Conservation (phyloP, 2,797 vertebrate species). For the Lemur catta region DNA sequence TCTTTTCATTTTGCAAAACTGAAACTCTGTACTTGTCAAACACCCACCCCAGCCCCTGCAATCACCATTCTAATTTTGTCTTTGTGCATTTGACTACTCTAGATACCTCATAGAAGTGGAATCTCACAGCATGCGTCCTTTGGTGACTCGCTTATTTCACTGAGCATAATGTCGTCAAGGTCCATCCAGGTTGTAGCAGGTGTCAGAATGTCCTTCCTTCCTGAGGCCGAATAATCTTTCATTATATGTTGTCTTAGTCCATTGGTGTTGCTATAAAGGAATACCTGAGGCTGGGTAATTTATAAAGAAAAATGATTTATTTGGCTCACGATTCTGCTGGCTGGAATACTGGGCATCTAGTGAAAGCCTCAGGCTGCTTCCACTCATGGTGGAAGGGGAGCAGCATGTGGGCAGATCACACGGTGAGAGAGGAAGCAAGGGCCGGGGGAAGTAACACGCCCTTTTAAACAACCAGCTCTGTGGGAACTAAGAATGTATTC, state of each 20-base stretch:
- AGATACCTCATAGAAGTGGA: not conserved
- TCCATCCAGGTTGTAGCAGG: not conserved
- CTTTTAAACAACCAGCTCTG: not conserved
- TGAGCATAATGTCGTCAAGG: not conserved
- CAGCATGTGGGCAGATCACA: not conserved
- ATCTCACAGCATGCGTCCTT: not conserved
- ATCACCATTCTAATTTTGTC: not conserved
- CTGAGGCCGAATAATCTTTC: not conserved
- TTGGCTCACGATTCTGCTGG: not conserved
- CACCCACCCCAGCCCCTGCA: not conserved
- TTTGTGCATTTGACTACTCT: not conserved
- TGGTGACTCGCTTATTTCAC: not conserved
- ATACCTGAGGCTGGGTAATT: not conserved
- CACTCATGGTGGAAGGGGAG: not conserved
- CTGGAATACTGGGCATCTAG: not conserved
- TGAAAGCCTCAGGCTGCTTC: not conserved
- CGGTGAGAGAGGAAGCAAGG: not conserved
- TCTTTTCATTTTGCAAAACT: not conserved
- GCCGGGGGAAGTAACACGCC: not conserved
- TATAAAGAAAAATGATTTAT: not conserved
- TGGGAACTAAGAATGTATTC: not conserved
- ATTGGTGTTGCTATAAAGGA: not conserved
- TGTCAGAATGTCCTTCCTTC: not conserved
- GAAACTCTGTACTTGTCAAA: not conserved
- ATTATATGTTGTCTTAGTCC: not conserved